Percentiles rank a stretch among this genome's conserved stretches.
These are phyloP conservation scores for Cervus canadensis DNA, from an alignment of 2,113 vertebrate genomes.

Conservation along the genomic window DNA sequence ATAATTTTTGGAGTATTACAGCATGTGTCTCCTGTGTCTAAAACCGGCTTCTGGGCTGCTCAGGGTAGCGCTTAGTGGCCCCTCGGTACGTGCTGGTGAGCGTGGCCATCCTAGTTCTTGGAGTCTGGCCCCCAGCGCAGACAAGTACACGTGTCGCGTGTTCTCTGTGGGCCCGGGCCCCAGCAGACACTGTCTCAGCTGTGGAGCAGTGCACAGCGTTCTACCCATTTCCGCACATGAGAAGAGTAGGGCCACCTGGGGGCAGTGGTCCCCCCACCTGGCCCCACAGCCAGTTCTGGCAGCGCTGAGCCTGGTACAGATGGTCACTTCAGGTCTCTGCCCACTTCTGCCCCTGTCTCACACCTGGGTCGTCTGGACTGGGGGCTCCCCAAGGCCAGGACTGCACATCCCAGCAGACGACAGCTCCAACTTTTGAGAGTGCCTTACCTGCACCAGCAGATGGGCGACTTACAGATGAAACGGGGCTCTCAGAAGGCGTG, in stretches of 20 bases:
- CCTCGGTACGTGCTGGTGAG: no score
- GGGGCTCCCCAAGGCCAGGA: background rate
- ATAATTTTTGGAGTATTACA: background rate
- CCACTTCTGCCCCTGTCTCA: background rate
- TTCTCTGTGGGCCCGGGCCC: background rate
- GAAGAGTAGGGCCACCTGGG: background rate
- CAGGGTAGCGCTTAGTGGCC: background rate
- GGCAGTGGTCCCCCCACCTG: background rate
- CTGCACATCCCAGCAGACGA: background rate
- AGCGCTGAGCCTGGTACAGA: background rate
- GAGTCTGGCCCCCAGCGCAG: background rate
- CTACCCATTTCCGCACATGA: background rate
- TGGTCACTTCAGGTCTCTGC: background rate
- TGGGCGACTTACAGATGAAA: no score
- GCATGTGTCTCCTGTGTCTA: background rate
- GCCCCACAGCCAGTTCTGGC: background rate
- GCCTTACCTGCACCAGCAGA: background rate
- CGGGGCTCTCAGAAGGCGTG: background rate
- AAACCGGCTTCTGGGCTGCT: background rate
- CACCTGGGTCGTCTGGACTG: no score
- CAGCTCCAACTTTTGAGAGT: background rate
- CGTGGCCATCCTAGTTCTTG: fast-evolving
- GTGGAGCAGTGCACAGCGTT: fast-evolving
- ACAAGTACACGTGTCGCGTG: fast-evolving
- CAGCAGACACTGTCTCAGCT: background rate